Conservation (phyloP, 2,113 vertebrate genomes). For the Tupaia chinensis region DNA sequence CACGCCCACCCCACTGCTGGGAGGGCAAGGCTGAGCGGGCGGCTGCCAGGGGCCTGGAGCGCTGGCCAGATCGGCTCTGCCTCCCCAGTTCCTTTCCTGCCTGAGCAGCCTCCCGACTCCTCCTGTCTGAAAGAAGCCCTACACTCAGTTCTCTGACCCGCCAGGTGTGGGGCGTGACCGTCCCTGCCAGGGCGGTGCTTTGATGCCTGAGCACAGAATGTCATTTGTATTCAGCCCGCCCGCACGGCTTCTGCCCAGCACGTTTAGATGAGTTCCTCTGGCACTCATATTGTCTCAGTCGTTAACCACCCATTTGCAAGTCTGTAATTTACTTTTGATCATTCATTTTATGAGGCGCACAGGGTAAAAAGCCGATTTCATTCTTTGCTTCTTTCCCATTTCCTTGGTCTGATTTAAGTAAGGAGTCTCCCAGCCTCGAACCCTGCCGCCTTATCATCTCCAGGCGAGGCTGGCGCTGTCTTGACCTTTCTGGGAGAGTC, state of each 20-base stretch:
- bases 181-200: neutral
- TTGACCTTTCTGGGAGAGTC: constrained; percentile 51
- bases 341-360: constrained; percentile 78
- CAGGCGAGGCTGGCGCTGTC: neutral
- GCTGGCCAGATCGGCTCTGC: neutral
- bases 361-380: constrained; percentile 72
- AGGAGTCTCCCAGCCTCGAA: neutral
- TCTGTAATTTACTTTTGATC: constrained; percentile 83
- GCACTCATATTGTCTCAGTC: constrained; percentile 79
- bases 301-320: constrained; percentile 82
- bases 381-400: neutral
- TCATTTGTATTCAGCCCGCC: constrained; percentile 71
- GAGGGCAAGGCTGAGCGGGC: neutral
- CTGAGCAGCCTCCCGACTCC: neutral
- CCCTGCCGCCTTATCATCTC: neutral
- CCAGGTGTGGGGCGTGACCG: constrained; percentile 58
- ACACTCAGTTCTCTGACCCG: neutral
- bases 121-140: constrained; percentile 46
- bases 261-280: constrained; percentile 79
- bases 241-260: constrained; percentile 61
- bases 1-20: neutral
- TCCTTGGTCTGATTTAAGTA: neutral
- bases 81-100: neutral
- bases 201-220: neutral
- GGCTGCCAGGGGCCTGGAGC: too few relatives aligned